Evolutionary conservation across 1,140 invertebrate species (phyloP), one percentile per base, ranked within the genome.

Genomic region (Phymorhynchus buccinoides): DNA sequence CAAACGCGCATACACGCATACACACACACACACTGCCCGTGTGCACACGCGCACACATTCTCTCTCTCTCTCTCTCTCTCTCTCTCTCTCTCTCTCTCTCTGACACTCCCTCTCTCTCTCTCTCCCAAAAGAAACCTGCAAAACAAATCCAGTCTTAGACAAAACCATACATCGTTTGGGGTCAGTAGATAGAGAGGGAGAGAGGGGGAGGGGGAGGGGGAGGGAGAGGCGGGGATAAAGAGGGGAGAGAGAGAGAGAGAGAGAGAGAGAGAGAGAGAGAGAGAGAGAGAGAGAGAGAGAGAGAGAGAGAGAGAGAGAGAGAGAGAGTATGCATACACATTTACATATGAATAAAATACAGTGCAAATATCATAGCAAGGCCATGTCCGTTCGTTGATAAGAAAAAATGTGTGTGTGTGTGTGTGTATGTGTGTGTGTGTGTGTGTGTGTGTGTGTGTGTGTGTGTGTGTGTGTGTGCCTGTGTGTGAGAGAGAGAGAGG

Each of bases 1-100:
- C 66, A n/a, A 22, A 71, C 66, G 30, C 66, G 6, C 2, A 4
- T 30, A 80, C 48, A 48, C 41, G 48, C 27, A 80, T 41, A 44
- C 78, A 80, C 78, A 80, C 78, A 80, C 78, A 80, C 39, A 80
- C 41, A n/a, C n/a, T n/a, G n/a, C n/a, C n/a, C n/a, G n/a, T n/a
- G n/a, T n/a, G n/a, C n/a, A n/a, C n/a, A 44, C n/a, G n/a, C 39
- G 16, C 39, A 30, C 78, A 37, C 41, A 41, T 22, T 41, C 42
- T 1, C 77, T 44, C n/a, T n/a, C n/a, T n/a, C n/a, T n/a, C n/a
- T n/a, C n/a, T n/a, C n/a, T 37, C 32, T 77, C 30, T 73, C 41
- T 77, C 73, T 12, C 73, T 77, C 30, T 35, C 73, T 35, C 35
- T 41, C 32, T 41, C 73, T 35, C 18, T 41, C 41, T 9, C 32